phyloP scores from a whole-genome alignment of 1,140 invertebrate species.

The Lysiphlebus fabarum region DNA sequence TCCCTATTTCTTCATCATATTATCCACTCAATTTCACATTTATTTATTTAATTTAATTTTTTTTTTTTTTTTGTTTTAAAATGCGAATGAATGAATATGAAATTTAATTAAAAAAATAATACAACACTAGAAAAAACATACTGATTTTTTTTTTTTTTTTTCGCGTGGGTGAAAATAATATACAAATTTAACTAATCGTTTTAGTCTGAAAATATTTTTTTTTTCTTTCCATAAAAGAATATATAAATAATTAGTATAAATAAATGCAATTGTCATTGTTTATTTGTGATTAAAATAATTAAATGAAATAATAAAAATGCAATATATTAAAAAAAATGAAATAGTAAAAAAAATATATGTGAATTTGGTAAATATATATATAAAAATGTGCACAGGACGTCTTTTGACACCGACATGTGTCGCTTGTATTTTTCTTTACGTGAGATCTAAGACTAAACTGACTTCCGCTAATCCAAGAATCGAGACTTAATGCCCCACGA shows the following conservation, averaged over 20 bases:
- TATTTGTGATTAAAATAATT: too few relatives aligned
- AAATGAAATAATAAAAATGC: constrained; percentile 9
- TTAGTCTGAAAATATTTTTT: background rate
- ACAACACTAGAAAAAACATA: background rate
- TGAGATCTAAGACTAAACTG: constrained; percentile 49
- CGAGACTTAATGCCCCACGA: constrained; percentile 50
- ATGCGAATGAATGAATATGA: constrained; percentile 23
- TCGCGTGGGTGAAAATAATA: constrained; percentile 4
- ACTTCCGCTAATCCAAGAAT: constrained; percentile 56
- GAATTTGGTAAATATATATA: constrained; percentile 3
- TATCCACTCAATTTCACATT: constrained; percentile 23
- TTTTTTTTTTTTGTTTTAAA: constrained; percentile 10
- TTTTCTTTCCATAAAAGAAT: constrained; percentile 1
- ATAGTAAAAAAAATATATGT: background rate
- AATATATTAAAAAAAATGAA: constrained; percentile 8
- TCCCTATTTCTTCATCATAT: constrained; percentile 16
- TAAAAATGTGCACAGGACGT: background rate
- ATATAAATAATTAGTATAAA: constrained; percentile 7
- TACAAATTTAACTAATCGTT: constrained; percentile 10
- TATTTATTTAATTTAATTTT: background rate
- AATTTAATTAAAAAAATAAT: background rate
- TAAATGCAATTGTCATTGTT: too few relatives aligned
- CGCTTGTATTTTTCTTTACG: constrained; percentile 36
- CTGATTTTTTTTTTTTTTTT: too few relatives aligned
- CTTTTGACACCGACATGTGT: constrained; percentile 45